A percentile compares a stretch with the other conserved stretches of the same genome.
These are phyloP conservation scores for Saccopteryx leptura DNA, from an alignment of 2,113 vertebrate species.

Conservation along the genomic window DNA sequence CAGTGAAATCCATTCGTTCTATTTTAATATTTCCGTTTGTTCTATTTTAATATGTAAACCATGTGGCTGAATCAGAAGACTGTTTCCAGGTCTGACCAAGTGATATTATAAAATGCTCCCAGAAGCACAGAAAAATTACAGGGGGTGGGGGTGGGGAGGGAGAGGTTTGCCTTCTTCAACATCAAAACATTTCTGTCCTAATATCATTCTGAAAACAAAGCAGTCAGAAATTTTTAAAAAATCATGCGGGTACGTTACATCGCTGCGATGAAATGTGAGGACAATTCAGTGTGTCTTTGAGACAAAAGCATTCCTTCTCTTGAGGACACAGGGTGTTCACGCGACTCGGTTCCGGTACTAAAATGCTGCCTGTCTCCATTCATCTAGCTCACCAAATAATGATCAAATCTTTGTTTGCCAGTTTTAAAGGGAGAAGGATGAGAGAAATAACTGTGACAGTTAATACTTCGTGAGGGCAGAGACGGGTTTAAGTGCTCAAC, in stretches of 20 bases:
- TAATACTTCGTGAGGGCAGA: slow-evolving; percentile 28
- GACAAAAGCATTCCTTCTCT: background rate
- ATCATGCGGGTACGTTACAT: background rate
- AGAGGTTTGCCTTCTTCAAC: background rate
- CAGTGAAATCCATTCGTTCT: slow-evolving; percentile 10
- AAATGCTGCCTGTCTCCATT: slow-evolving; percentile 41
- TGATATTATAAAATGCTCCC: background rate
- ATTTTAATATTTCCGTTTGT: slow-evolving; percentile 42
- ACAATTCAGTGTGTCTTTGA: background rate
- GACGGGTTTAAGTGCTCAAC: background rate
- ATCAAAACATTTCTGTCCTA: background rate
- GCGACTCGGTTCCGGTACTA: background rate
- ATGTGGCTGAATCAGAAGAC: background rate
- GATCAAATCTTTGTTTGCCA: slow-evolving; percentile 8
- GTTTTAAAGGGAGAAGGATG: background rate
- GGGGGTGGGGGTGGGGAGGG: too few relatives aligned
- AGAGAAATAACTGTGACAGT: background rate
- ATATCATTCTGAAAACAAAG: slow-evolving; percentile 53
- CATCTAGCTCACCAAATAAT: slow-evolving; percentile 5
- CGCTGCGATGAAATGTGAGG: background rate
- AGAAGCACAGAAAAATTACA: background rate
- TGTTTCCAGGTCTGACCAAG: background rate
- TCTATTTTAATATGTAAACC: slow-evolving; percentile 57
- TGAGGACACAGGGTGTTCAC: background rate
- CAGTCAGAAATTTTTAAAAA: background rate